Evolutionary conservation across 2,113 vertebrate genomes (phyloP).

Genomic region (Sapajus apella): DNA sequence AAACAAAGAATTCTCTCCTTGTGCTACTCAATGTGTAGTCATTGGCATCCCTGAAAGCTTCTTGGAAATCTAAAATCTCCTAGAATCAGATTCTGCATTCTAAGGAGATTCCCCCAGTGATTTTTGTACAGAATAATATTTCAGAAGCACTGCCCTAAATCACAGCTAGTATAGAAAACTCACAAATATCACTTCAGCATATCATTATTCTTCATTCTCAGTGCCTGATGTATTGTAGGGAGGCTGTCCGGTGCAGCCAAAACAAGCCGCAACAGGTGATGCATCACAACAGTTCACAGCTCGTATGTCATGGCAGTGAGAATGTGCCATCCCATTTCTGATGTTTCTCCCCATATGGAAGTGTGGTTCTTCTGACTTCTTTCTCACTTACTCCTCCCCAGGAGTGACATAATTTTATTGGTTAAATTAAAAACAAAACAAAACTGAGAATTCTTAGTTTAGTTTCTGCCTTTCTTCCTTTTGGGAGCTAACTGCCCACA

Average conservation of each 20-base stretch:
- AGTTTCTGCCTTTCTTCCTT: not conserved
- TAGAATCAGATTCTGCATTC: not conserved
- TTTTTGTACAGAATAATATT: not conserved
- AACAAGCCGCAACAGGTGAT: accelerated
- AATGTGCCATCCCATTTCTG: not conserved
- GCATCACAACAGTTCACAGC: too few relatives aligned
- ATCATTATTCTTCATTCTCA: not conserved
- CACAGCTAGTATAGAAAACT: not conserved
- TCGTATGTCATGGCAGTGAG: too few relatives aligned
- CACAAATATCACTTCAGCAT: not conserved
- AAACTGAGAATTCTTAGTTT: not conserved
- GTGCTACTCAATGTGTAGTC: not conserved
- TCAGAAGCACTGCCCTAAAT: not conserved
- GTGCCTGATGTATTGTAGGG: accelerated
- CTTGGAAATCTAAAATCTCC: not conserved
- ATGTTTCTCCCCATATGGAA: not conserved
- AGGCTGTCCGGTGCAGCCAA: accelerated
- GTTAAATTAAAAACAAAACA: not conserved
- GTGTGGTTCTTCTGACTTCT: not conserved
- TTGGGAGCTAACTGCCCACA: not conserved
- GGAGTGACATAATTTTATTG: not conserved
- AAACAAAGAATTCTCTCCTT: not conserved
- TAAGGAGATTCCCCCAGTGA: not conserved
- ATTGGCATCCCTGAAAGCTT: not conserved
- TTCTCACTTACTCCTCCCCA: not conserved